Evolutionary conservation across 2,113 vertebrate species (phyloP), one percentile per base, ranked within the genome.

Genomic region (Romanogobio albipinnatus): DNA sequence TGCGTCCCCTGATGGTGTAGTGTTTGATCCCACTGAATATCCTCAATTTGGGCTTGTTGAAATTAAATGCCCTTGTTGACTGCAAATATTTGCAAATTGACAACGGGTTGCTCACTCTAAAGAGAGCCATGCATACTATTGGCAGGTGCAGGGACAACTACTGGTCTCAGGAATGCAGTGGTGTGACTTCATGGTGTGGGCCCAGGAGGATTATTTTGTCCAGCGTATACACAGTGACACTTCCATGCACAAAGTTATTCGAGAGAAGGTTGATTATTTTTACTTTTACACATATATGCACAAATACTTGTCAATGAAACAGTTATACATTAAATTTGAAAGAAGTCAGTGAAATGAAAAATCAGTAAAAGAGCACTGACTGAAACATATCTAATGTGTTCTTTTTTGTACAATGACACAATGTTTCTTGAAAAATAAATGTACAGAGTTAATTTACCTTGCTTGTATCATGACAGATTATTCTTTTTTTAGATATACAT

Each of bases 11-110:
- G 82, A 75, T 75, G 82, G 53, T 45, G 68, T 74, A 39, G 33
- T 75, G n/a, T 75, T 43, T 24, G 82, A 74, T 61, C 70, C 82
- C n/a, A 61, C 66, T 1, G n/a, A 76, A 10, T 29, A 58, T 22
- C 43, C 22, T 39, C 26, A 45, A 13, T 73, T 53, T 53, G 64
- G 66, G 3, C 70, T 76, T 45, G 19, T 75, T 59, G 70, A 83
- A 26, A 75, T 83, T 9, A 75, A 83, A 66, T 81, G 39, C 2
- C 43, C 58, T 75, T 76, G 17, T 75, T 61, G 82, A 74, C 66
- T 83, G 81, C 53, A 68, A 68, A 68, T 68, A 68, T 68, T 36
- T 68, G 29, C 64, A 36, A 68, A 68, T 17, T 14, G 64, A 68
- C 2, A 1, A 68, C 36, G 62, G 62, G 9, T 13, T 14, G 15